Evolutionary conservation across 1,140 invertebrate species (phyloP).

Genomic region (Paramacrobiotus metropolitanus): DNA sequence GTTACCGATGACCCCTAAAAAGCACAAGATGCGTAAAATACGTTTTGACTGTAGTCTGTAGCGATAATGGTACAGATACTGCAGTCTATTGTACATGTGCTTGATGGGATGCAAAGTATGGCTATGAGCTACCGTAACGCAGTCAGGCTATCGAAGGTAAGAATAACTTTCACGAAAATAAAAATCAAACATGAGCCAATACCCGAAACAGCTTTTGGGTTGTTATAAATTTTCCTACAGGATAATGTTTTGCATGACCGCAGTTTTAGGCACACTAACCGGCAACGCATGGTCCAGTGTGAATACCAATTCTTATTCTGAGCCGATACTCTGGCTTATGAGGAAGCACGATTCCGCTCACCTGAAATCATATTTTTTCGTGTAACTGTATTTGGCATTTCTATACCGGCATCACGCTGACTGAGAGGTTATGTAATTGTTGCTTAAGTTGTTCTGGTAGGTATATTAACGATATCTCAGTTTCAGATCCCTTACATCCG

Average conservation of each 20-base stretch:
- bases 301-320: constrained; percentile 32
- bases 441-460: background rate
- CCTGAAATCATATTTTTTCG: constrained; percentile 33
- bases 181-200: no score
- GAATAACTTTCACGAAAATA: no score
- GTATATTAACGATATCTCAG: background rate
- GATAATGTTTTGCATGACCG: no score
- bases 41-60: constrained; percentile 7
- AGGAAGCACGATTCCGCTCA: constrained; percentile 29
- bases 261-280: no score
- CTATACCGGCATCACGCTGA: no score
- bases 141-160: no score
- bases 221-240: no score
- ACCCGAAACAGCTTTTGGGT: no score
- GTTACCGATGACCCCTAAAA: constrained; percentile 32
- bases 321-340: constrained; percentile 31
- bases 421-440: background rate
- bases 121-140: no score
- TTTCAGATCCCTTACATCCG: background rate
- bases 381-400: no score
- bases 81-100: no score
- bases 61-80: background rate
- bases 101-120: no score
- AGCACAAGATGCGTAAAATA: background rate
- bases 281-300: constrained; percentile 24